These are phyloP conservation scores for Pachyuromys duprasi DNA, from an alignment of 2,797 vertebrate species.

Conservation along the genomic window DNA sequence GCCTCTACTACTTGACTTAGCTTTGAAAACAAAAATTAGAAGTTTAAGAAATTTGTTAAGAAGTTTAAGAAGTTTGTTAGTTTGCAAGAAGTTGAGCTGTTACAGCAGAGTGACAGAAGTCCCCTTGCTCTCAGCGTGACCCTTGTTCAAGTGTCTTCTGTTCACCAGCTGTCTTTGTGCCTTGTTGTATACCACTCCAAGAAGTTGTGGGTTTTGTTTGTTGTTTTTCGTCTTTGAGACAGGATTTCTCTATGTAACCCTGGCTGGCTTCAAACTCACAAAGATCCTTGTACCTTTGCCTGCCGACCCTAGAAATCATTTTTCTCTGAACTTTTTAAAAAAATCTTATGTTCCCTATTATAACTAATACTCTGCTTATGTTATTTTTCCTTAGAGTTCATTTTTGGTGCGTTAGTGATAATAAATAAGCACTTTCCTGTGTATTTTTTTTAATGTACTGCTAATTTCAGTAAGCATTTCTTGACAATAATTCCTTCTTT, in stretches of 20 bases:
- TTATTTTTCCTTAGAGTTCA: conserved; percentile 37
- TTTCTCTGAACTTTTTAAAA: conserved; percentile 47
- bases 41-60: neutral
- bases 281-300: neutral
- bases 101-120: neutral
- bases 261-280: neutral
- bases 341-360: neutral
- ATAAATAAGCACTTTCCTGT: conserved; percentile 31
- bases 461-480: neutral
- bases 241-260: neutral
- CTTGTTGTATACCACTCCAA: neutral
- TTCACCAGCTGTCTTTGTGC: neutral
- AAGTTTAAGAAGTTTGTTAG: neutral
- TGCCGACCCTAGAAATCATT: conserved; percentile 5
- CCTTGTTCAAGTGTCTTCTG: neutral
- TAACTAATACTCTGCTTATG: neutral
- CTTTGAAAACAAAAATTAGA: conserved; percentile 21
- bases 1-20: conserved; percentile 4
- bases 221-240: neutral
- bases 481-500: conserved; percentile 13
- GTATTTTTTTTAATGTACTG: neutral
- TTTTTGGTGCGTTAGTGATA: conserved; percentile 4
- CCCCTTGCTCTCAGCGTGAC: neutral
- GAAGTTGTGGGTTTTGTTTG: neutral
- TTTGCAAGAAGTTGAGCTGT: neutral